These are phyloP conservation scores for Geotrypetes seraphini DNA, from an alignment of 2,797 vertebrate genomes.

Conservation along the genomic window DNA sequence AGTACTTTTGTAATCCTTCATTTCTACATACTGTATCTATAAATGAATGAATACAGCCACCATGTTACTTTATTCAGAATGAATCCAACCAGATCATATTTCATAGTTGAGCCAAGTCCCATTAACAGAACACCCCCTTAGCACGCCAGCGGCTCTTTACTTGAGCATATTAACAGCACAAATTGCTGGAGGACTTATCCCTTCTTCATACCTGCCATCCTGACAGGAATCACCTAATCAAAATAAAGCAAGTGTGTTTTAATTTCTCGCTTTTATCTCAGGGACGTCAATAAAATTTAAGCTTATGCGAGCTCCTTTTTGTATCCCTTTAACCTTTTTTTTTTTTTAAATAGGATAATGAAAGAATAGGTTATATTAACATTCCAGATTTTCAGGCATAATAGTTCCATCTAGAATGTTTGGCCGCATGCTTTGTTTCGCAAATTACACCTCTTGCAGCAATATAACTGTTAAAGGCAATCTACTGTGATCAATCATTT, in stretches of 20 bases:
- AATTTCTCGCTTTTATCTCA: neutral
- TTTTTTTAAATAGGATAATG: no score
- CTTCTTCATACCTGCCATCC: neutral
- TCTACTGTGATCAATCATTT: constrained; percentile 12
- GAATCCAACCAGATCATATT: no score
- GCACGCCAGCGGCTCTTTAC: no score
- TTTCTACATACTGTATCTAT: no score
- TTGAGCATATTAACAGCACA: constrained; percentile 4
- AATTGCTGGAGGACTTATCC: constrained; percentile 7
- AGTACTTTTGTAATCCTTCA: no score
- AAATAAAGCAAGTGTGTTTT: neutral
- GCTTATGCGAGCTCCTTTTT: neutral
- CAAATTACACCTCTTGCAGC: constrained; percentile 16
- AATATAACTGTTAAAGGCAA: constrained; percentile 15
- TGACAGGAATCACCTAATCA: neutral
- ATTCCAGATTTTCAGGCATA: neutral
- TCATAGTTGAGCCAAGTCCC: no score
- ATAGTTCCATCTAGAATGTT: fast-evolving
- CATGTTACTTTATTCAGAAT: no score
- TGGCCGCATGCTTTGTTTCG: constrained; percentile 10
- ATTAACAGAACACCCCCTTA: no score
- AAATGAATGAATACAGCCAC: no score
- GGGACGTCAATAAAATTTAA: neutral
- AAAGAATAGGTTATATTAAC: constrained; percentile 1
- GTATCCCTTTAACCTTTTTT: no score